Evolutionary conservation across 2,888 invertebrate species (phyloP).

Genomic region (Caenorhabditis imperialis): DNA sequence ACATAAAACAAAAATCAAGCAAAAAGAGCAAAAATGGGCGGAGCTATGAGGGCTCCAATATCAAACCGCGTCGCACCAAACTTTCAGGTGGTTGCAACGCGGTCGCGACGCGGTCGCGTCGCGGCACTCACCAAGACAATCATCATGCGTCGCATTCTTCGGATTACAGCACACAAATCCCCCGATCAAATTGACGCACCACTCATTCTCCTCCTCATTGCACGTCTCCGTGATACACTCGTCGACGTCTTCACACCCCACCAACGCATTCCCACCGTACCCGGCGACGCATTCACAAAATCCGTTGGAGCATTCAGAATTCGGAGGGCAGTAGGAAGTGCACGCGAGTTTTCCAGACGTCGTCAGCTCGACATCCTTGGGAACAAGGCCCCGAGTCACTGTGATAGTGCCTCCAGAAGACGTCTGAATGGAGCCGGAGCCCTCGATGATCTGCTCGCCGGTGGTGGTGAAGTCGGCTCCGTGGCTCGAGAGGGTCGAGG

Average conservation of each 20-base stretch:
- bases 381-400: conserved; percentile 33
- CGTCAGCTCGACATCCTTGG: conserved; percentile 41
- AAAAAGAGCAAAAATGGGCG: too few relatives aligned
- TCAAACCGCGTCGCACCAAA: too few relatives aligned
- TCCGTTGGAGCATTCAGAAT: conserved; percentile 70
- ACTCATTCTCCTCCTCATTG: conserved; percentile 58
- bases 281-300: conserved; percentile 70
- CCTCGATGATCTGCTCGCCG: conserved; percentile 40
- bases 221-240: conserved; percentile 65
- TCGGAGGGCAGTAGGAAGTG: conserved; percentile 68
- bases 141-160: conserved; percentile 55
- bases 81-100: too few relatives aligned
- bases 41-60: too few relatives aligned
- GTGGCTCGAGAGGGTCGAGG: conserved; percentile 31
- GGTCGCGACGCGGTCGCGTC: too few relatives aligned
- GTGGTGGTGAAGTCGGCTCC: conserved; percentile 46
- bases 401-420: conserved; percentile 43
- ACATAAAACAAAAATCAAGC: too few relatives aligned
- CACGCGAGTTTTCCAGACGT: conserved; percentile 53
- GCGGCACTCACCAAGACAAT: conserved; percentile 56
- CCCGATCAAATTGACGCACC: conserved; percentile 76
- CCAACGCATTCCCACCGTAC: conserved; percentile 68
- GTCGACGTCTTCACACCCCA: conserved; percentile 69
- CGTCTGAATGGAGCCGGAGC: conserved; percentile 34
- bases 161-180: conserved; percentile 76